Percentiles rank a stretch among this genome's conserved stretches.
Conservation (phyloP, 2,113 vertebrate genomes). For the Limanda limanda region DNA sequence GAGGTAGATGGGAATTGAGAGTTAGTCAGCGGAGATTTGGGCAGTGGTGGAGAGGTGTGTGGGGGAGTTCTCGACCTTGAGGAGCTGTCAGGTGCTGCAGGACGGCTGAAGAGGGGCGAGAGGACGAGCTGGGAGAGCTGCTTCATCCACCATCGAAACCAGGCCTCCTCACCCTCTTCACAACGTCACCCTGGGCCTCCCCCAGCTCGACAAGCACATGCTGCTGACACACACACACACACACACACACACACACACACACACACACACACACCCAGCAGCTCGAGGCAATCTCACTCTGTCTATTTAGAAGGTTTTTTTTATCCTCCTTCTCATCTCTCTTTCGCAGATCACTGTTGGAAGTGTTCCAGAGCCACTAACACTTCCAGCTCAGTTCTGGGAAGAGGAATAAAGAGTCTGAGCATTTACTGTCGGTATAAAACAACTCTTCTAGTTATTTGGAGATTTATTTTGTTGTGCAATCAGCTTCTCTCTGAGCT, state of each 20-base stretch:
- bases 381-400: constrained; percentile 35
- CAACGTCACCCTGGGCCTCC: constrained; percentile 23
- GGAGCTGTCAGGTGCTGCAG: constrained; percentile 42
- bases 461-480: too few relatives aligned
- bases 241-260: too few relatives aligned
- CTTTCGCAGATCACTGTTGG: constrained; percentile 39
- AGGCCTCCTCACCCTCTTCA: constrained; percentile 48
- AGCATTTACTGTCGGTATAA: constrained; percentile 16
- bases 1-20: constrained; percentile 6
- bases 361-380: constrained; percentile 18
- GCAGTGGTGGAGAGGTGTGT: constrained; percentile 14
- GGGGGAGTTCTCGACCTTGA: constrained; percentile 56
- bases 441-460: constrained; percentile 1
- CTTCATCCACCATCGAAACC: constrained; percentile 60
- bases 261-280: constrained; percentile 13
- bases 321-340: constrained; percentile 48
- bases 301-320: constrained; percentile 29
- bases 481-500: neutral
- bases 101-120: constrained; percentile 31
- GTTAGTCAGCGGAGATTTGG: constrained; percentile 31
- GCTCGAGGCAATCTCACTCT: constrained; percentile 26
- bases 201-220: constrained; percentile 32
- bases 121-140: constrained; percentile 38
- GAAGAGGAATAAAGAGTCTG: constrained; percentile 29
- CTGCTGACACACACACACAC: neutral